Base-by-base conservation (phyloP, 2,797 vertebrate genomes). In the Kryptolebias ocellatus region DNA sequence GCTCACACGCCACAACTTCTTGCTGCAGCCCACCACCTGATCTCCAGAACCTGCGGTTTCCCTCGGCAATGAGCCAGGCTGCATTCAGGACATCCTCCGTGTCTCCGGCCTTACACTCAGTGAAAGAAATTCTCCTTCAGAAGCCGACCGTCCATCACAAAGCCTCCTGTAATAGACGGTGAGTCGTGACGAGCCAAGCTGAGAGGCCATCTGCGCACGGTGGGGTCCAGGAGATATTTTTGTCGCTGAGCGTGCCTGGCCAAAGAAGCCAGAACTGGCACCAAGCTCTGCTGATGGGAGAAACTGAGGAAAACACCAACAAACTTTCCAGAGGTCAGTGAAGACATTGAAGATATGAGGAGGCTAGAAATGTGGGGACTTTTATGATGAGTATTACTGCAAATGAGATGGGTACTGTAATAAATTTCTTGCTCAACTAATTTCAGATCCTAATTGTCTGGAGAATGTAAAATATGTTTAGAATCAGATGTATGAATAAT, bases 161-260 rank as follows among this genome's bases (percentile, higher is more conserved):
- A 83, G 75, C 90, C 91, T 90, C 90, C 92, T 90, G 90, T 91
- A 94, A 90, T 91, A 91, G 92, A 94, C 90, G 78, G 84, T 82
- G 92, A 91, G 88, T 92, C 92, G 92, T 94, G 93, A 95, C 91
- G 90, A 93, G 90, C 92, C 93, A 93, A 93, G 93, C 94, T 93
- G 94, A 94, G 94, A 92, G 90, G 92, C 93, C 94, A 95, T 94
- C 94, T 95, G 94, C 83, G 90, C 90, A 15, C 86, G 72, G 85
- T 92, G 87, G 93, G 92, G 89, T 91, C 87, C 53, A 78, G 64
- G 87, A 88, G 88, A 90, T 95, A 94, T 94, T 95, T 94, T 84
- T 92, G 93, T 94, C 92, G 7, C 76, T 18, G 87, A 87, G 87
- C 76, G 39, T 78, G 85, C 68, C 78, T 80, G 78, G 89, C 86